Percentiles rank a stretch among this genome's conserved stretches.
phyloP scores from a whole-genome alignment of 2,113 vertebrate species.

The zebrafish (Danio rerio) region GRCz12tu NC_133199.1:10639501-10640000 shows the following conservation, averaged over 20 bases:
- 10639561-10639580: too few species aligned
- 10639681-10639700: neutral
- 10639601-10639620: neutral
- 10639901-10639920: constrained; percentile 29
- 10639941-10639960: neutral
- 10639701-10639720: neutral
- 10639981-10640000: constrained; percentile 53
- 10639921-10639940: constrained; percentile 25
- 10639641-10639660: neutral
- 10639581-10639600: too few species aligned
- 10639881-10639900: neutral
- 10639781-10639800: neutral
- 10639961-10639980: constrained; percentile 34
- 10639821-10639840: neutral
- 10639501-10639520: too few species aligned
- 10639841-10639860: neutral
- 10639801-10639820: neutral
- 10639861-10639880: constrained; percentile 16
- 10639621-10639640: neutral
- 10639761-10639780: neutral
- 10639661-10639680: neutral
- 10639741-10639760: neutral
- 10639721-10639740: constrained; percentile 6
- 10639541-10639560: too few species aligned
- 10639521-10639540: too few species aligned